phyloP scores from a whole-genome alignment of 2,113 vertebrate genomes.

The Lates calcarifer region DNA sequence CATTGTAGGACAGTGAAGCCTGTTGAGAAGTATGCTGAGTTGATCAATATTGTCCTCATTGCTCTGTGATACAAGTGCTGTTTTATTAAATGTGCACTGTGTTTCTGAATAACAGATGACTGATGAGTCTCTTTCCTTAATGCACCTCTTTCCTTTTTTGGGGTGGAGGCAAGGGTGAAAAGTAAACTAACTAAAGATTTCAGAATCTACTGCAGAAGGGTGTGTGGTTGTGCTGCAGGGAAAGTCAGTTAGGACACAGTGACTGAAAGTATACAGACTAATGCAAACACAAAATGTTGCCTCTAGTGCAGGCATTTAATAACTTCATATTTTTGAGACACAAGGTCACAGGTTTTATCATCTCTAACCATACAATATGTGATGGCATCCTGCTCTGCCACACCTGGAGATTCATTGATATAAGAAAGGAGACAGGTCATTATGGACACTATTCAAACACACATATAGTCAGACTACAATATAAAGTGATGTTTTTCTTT shows the following conservation, averaged over 20 bases:
- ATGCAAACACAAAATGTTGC: background rate
- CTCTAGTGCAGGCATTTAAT: background rate
- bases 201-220: background rate
- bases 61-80: constrained; percentile 43
- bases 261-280: background rate
- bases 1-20: background rate
- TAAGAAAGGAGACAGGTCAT: background rate
- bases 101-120: constrained; percentile 7
- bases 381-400: background rate
- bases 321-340: background rate
- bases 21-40: background rate
- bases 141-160: background rate
- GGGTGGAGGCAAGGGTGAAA: background rate
- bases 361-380: background rate
- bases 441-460: constrained; percentile 13
- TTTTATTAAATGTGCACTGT: constrained; percentile 61
- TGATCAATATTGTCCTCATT: constrained; percentile 7
- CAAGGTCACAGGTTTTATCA: background rate
- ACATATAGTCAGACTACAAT: background rate
- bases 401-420: background rate
- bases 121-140: background rate
- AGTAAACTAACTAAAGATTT: background rate
- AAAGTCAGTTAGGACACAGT: background rate
- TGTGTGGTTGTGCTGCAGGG: too few species aligned
- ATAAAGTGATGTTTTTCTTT: constrained; percentile 2